These are phyloP conservation scores for Eurystomus glaucurus DNA, from an alignment of 2,797 vertebrate species.

Conservation along the genomic window DNA sequence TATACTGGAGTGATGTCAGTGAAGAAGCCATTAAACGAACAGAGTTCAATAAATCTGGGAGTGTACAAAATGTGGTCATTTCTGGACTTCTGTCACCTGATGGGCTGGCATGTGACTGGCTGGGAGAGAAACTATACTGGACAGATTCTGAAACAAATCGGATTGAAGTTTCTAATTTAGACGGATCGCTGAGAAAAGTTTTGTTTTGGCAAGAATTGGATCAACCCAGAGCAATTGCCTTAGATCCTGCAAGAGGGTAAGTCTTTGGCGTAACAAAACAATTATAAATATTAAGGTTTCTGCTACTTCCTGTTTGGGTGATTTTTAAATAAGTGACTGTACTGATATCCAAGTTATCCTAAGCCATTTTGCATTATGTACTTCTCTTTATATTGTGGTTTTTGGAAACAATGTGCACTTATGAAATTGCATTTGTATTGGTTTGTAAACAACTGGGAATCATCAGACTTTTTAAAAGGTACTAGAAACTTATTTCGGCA, in stretches of 20 bases:
- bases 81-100: conserved; percentile 94
- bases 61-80: conserved; percentile 89
- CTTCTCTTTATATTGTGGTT: not conserved
- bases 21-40: conserved; percentile 97
- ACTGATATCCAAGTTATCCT: fast-evolving
- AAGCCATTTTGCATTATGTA: not conserved
- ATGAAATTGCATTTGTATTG: not conserved
- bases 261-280: conserved; percentile 65
- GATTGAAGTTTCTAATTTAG: conserved; percentile 95
- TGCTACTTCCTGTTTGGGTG: not conserved
- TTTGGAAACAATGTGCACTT: not conserved
- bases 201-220: conserved; percentile 98
- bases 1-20: conserved; percentile 98
- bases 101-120: conserved; percentile 96
- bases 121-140: conserved; percentile 96
- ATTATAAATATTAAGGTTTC: not conserved
- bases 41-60: conserved; percentile 88
- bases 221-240: conserved; percentile 95
- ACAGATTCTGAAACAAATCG: conserved; percentile 98
- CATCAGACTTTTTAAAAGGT: not conserved
- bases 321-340: not conserved
- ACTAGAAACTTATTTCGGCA: not conserved
- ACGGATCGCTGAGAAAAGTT: conserved; percentile 93
- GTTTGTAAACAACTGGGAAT: not conserved
- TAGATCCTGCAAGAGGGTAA: conserved; percentile 96